Evolutionary conservation across 2,888 invertebrate genomes (phyloP).

Genomic region (Eurytoma adleriae): DNA sequence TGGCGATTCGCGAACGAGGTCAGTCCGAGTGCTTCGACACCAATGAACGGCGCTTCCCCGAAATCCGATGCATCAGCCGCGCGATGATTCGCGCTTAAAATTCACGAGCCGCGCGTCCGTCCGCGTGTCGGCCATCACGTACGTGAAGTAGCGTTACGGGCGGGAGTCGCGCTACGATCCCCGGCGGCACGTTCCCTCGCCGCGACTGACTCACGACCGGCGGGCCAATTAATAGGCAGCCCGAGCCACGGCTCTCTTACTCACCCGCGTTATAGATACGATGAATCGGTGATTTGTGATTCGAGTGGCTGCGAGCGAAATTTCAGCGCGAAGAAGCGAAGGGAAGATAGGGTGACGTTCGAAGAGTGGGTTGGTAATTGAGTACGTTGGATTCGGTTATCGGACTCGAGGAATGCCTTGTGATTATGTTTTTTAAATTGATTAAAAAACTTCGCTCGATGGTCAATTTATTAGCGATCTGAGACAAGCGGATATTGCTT

Average conservation of each 20-base stretch:
- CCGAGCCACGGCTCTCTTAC: constrained; percentile 3
- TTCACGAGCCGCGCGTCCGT: constrained; percentile 28
- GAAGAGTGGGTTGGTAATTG: too few species aligned
- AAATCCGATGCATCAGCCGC: constrained; percentile 36
- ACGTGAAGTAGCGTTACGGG: constrained; percentile 1
- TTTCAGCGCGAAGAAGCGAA: not conserved
- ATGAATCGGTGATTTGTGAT: not conserved
- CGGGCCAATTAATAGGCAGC: constrained; percentile 41
- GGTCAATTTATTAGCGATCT: constrained; percentile 20
- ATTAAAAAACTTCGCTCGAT: constrained; percentile 10
- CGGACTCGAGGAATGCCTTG: too few species aligned
- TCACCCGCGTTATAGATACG: constrained; percentile 13
- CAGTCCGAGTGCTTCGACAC: constrained; percentile 28
- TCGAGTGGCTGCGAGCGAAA: not conserved
- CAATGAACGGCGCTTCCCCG: constrained; percentile 28
- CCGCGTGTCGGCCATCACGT: constrained; percentile 34
- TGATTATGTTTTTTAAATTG: too few species aligned
- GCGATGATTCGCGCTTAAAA: constrained; percentile 27
- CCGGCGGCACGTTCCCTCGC: not conserved
- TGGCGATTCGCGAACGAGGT: not conserved
- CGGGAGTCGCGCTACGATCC: constrained; percentile 4
- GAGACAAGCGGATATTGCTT: constrained; percentile 48
- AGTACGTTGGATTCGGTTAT: too few species aligned
- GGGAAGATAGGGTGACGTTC: too few species aligned
- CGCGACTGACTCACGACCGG: constrained; percentile 34